These are phyloP conservation scores for Choloepus didactylus DNA, from an alignment of 2,797 vertebrate genomes.

Conservation along the genomic window DNA sequence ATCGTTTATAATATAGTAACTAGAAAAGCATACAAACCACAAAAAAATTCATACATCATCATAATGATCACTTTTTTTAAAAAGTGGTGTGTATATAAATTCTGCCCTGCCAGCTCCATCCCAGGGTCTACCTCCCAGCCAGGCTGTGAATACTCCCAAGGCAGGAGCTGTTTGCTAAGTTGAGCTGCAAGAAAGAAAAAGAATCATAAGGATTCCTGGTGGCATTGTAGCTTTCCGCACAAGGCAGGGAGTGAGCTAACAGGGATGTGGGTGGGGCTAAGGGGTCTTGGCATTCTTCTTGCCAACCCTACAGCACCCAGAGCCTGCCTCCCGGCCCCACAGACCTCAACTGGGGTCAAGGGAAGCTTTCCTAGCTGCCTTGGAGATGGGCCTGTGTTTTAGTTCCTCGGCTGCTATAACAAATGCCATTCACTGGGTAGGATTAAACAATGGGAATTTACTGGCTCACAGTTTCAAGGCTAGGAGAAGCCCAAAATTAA, in stretches of 20 bases:
- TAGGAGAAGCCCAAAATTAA: no score
- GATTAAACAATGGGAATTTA: no score
- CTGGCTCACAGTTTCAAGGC: no score
- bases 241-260: neutral
- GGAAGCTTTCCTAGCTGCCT: neutral
- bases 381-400: neutral
- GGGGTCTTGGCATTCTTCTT: neutral
- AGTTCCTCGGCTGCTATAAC: no score
- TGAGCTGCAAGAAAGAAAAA: neutral
- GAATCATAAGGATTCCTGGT: neutral
- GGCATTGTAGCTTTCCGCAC: neutral
- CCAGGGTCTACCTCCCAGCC: neutral
- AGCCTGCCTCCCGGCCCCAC: neutral
- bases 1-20: neutral
- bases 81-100: neutral
- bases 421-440: no score
- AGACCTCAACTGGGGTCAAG: neutral
- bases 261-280: neutral
- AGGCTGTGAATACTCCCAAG: neutral
- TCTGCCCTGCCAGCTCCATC: conserved; percentile 1
- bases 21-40: neutral
- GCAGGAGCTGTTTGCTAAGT: neutral
- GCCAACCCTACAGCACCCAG: neutral
- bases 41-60: neutral
- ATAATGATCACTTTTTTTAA: neutral